Base-by-base conservation (phyloP, 2,888 invertebrate genomes). In the Synergus laeviventris region DNA sequence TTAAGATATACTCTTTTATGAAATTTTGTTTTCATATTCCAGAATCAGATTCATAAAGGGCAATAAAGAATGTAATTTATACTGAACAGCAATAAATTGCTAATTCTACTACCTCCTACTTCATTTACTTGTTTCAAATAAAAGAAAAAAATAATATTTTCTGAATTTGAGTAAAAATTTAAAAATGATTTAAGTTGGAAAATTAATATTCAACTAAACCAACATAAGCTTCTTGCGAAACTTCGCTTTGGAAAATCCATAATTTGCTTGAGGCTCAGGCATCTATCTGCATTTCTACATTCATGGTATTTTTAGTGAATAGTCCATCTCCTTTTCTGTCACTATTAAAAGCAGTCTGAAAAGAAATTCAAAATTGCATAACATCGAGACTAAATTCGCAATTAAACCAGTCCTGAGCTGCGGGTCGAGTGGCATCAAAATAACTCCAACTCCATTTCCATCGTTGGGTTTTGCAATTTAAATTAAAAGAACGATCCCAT, bases 401-500 rank as follows among this genome's bases (percentile, higher is more conserved):
- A 70, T 70, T 70, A 70, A 70, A 49, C 45, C 49, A 49, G 45
- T 31, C 49, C 70, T 70, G 49, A 45, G 24, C 45, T 45, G 49
- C n/a, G 70, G 45, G 70, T 70, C 49, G 70, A 70, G 70, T 70
- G 24, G 70, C 49, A 70, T 70, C 49, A 70, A 49, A 70, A 70
- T 70, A 64, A 70, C 38, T 59, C n/a, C 66, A 62, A 54, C 49
- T 54, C 38, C 38, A 54, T 24, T 75, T 49, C 62, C 75, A 14
- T 54, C 8, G 61, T 45, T 12, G 76, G 74, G 70, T 83, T 81
- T 83, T 81, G 80, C 82, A 84, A 82, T 84, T 84, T 84, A 84
- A 83, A 86, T 86, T 85, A 82, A 85, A 87, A 85, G 85, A 84
- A 82, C 82, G 83, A 76, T 74, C 73, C 81, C 81, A 85, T 86